A percentile compares a stretch with the other conserved stretches of the same genome.
These are phyloP conservation scores for Epinotia nisella DNA, from an alignment of 2,888 invertebrate genomes.

Conservation along the genomic window DNA sequence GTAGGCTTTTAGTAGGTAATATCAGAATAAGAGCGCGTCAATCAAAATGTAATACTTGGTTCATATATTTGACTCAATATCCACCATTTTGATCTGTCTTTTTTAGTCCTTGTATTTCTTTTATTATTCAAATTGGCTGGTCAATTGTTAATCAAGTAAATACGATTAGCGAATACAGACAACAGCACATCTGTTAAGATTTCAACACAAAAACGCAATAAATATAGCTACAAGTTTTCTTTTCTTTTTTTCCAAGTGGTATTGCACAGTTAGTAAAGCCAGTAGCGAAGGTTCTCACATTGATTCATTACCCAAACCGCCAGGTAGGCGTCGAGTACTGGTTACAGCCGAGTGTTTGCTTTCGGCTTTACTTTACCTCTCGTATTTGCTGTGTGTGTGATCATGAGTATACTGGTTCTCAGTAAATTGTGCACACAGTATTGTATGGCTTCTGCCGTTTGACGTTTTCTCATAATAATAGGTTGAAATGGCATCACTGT, in stretches of 20 bases:
- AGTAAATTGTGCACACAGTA: constrained; percentile 20
- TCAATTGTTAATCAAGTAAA: too few species aligned
- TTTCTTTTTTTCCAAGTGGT: not conserved
- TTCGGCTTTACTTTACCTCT: constrained; percentile 20
- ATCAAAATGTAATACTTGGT: too few species aligned
- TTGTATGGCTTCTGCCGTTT: constrained; percentile 21
- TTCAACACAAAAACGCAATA: too few species aligned
- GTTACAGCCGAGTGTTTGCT: constrained; percentile 21
- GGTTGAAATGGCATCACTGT: constrained; percentile 5
- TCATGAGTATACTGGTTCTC: not conserved
- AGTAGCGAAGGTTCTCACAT: constrained; percentile 3
- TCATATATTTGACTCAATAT: too few species aligned
- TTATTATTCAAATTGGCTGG: too few species aligned
- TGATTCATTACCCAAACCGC: not conserved
- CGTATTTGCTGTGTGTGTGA: constrained; percentile 4
- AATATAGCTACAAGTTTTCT: not conserved
- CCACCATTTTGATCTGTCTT: too few species aligned
- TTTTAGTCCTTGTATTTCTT: too few species aligned
- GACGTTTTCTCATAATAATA: not conserved
- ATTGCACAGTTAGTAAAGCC: not conserved
- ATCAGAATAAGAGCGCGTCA: too few species aligned
- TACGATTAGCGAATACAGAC: not conserved
- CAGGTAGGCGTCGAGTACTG: constrained; percentile 26
- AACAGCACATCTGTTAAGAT: not conserved
- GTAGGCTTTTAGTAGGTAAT: too few species aligned